Evolutionary conservation across 2,888 invertebrate species (phyloP), one percentile per base, ranked within the genome.

Genomic region (Ichneumoninae sp.): DNA sequence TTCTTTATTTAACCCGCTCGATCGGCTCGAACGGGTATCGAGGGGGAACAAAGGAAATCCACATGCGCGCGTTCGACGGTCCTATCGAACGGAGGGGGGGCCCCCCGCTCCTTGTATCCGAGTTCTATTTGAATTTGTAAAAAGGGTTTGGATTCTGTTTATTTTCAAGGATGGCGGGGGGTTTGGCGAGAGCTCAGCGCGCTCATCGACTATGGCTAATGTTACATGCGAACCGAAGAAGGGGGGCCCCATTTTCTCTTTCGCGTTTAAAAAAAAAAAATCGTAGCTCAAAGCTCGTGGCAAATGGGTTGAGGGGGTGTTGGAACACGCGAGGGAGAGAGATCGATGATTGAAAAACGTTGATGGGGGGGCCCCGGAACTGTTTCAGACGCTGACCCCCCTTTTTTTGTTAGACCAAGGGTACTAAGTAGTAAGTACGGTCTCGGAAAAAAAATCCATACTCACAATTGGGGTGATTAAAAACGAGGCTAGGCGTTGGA

Each of bases 71-170:
- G 65, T 79, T 70, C 71, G 66, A 54, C 44, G 65, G 40, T 63
- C 47, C 60, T 63, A 54, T 50, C 30, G 60, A n/a, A 54, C 47
- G 30, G 13, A 50, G 40, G 66, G 82, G 71, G 73, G 44, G 44
- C 54, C 63, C 74, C 68, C 63, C 71, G 77, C 78, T 77, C 36
- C 70, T 74, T 74, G 81, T 77, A 77, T 74, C 74, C 63, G 50
- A 74, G 78, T 78, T 85, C 84, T 88, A 88, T 88, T 89, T 88
- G 88, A 88, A 89, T 89, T 90, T 90, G 88, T 86, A 85, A 85
- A 87, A 88, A 89, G 89, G 89, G 89, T 89, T 88, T 60, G 89
- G 88, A 88, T 88, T 88, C 88, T 89, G 89, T 88, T 89, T 89
- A 89, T 88, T 89, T 89, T 89, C 87, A 89, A 89, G 89, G 87